These are phyloP conservation scores for Eupithecia subfuscata DNA, from an alignment of 2,888 invertebrate genomes.

Conservation along the genomic window DNA sequence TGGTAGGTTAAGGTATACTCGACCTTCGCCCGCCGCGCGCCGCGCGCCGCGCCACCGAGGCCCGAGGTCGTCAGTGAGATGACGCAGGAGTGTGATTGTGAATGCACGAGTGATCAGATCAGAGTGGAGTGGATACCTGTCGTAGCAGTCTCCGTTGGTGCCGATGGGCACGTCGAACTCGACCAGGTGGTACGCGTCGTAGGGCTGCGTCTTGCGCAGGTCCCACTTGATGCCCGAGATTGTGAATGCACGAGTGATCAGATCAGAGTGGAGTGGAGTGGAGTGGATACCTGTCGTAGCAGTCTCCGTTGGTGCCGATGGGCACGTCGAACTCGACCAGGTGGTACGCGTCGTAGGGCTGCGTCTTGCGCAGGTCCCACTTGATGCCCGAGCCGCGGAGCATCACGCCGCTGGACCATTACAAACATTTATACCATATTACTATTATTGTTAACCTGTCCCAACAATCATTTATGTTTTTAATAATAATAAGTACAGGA, in stretches of 20 bases:
- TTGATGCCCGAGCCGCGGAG: conserved; percentile 98
- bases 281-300: conserved; percentile 92
- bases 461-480: not conserved
- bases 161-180: conserved; percentile 99
- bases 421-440: not conserved
- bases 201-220: conserved; percentile 96
- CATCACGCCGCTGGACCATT: conserved; percentile 94
- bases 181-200: conserved; percentile 96
- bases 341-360: conserved; percentile 98
- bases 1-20: too few species aligned
- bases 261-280: too few species aligned
- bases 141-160: conserved; percentile 97
- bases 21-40: too few species aligned
- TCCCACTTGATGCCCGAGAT: conserved; percentile 99
- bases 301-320: conserved; percentile 97
- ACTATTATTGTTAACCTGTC: not conserved
- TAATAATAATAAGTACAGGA: too few species aligned
- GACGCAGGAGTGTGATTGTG: too few species aligned
- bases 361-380: conserved; percentile 98
- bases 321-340: conserved; percentile 98
- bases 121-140: conserved; percentile 86
- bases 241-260: too few species aligned
- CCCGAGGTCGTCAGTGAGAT: too few species aligned
- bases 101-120: too few species aligned
- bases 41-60: too few species aligned